Percentiles rank a stretch among this genome's conserved stretches.
Conservation (phyloP, 2,888 invertebrate species). For the Cataglyphis cursor region DNA sequence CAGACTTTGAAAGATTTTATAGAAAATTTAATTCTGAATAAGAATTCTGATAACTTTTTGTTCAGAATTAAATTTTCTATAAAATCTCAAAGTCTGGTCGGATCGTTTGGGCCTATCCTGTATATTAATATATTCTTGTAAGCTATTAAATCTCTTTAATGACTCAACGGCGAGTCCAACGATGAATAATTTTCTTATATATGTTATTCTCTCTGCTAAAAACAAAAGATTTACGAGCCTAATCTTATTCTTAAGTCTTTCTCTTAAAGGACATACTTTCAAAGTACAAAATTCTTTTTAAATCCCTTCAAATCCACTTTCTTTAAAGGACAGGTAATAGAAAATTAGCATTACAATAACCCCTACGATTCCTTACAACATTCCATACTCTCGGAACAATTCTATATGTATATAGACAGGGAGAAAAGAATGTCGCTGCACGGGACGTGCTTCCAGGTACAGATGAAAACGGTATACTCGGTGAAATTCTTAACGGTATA, state of each 20-base stretch:
- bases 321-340: neutral
- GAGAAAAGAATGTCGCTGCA: neutral
- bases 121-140: neutral
- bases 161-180: neutral
- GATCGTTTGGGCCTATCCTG: neutral
- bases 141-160: neutral
- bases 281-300: too few relatives aligned
- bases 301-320: neutral
- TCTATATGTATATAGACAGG: neutral
- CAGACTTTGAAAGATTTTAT: too few relatives aligned
- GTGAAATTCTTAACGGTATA: conserved; percentile 4
- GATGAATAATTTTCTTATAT: neutral
- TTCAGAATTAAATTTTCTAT: too few relatives aligned
- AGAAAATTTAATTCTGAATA: too few relatives aligned
- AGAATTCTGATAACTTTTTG: too few relatives aligned
- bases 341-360: neutral
- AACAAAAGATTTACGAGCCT: neutral
- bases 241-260: neutral
- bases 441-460: neutral
- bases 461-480: neutral
- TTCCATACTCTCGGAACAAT: neutral
- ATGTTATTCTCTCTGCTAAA: too few relatives aligned
- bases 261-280: too few relatives aligned
- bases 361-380: neutral
- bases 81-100: too few relatives aligned